Percentiles rank a stretch among this genome's conserved stretches.
Evolutionary conservation across 2,113 vertebrate species (phyloP).

Genomic region (Gnathochromis pfefferi): DNA sequence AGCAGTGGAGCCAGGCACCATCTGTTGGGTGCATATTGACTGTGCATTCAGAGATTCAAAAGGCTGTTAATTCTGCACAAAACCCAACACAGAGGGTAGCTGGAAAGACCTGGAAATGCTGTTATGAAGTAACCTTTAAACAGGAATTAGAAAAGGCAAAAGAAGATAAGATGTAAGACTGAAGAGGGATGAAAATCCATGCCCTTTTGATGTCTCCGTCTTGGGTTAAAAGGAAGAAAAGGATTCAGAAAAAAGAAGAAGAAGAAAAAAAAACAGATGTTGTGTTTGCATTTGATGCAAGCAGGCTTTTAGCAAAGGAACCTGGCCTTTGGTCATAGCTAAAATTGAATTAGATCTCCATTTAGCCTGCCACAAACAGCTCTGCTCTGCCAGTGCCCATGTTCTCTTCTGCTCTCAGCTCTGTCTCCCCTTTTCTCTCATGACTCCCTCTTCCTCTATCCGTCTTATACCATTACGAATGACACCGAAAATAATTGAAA

Average conservation of each 20-base stretch:
- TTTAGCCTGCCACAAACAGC: slow-evolving; percentile 34
- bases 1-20: slow-evolving; percentile 36
- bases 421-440: background rate
- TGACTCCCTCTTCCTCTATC: background rate
- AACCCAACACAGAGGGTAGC: background rate
- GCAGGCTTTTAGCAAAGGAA: slow-evolving; percentile 20
- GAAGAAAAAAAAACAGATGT: background rate
- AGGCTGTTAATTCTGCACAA: background rate
- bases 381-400: background rate
- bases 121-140: slow-evolving; percentile 3
- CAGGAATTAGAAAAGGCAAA: background rate
- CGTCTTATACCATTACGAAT: slow-evolving; percentile 14
- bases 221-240: slow-evolving; percentile 1
- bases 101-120: background rate
- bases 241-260: background rate
- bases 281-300: slow-evolving; percentile 25
- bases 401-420: background rate
- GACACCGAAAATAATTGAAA: slow-evolving; percentile 47
- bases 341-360: slow-evolving; percentile 48
- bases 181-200: background rate
- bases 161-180: background rate
- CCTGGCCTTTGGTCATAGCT: slow-evolving; percentile 25
- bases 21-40: slow-evolving; percentile 53
- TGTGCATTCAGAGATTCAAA: slow-evolving; percentile 30
- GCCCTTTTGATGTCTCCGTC: background rate